phyloP scores from a whole-genome alignment of 2,797 vertebrate genomes.

The Sebastiscus albofasciatus region DNA sequence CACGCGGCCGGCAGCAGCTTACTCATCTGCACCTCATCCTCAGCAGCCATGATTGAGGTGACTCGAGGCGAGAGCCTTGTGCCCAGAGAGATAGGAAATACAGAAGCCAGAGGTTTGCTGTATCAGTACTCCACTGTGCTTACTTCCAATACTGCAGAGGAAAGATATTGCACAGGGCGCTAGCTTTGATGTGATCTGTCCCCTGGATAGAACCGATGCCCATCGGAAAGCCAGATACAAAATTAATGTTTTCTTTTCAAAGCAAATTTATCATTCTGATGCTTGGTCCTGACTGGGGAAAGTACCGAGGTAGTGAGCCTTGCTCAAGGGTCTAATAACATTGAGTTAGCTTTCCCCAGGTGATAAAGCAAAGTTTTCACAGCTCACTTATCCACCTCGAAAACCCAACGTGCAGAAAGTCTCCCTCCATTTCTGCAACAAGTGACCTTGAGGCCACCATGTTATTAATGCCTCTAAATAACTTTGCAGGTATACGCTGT shows the following conservation, averaged over 20 bases:
- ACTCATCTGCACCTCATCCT: constrained; percentile 34
- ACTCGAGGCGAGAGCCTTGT: constrained; percentile 23
- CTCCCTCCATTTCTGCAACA: neutral
- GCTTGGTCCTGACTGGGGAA: neutral
- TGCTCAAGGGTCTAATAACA: constrained; percentile 59
- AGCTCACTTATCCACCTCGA: neutral
- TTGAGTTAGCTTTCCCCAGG: constrained; percentile 24
- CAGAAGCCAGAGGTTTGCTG: neutral
- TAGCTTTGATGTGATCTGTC: constrained; percentile 18
- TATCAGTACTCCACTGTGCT: constrained; percentile 9
- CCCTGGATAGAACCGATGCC: neutral
- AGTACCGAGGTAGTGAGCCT: constrained; percentile 9
- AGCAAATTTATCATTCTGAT: constrained; percentile 25
- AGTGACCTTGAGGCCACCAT: constrained; percentile 33
- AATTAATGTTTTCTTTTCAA: constrained; percentile 1
- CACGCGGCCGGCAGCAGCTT: neutral
- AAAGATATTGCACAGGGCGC: neutral
- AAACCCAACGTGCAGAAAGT: neutral
- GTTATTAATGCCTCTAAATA: constrained; percentile 55
- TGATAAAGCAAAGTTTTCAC: constrained; percentile 20
- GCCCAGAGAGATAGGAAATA: constrained; percentile 20
- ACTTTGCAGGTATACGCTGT: neutral
- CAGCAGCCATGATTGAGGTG: constrained; percentile 26
- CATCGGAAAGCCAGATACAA: constrained; percentile 3
- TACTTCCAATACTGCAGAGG: constrained; percentile 9